Conservation (phyloP, 2,888 invertebrate genomes). For the Alsophila aescularia region DNA sequence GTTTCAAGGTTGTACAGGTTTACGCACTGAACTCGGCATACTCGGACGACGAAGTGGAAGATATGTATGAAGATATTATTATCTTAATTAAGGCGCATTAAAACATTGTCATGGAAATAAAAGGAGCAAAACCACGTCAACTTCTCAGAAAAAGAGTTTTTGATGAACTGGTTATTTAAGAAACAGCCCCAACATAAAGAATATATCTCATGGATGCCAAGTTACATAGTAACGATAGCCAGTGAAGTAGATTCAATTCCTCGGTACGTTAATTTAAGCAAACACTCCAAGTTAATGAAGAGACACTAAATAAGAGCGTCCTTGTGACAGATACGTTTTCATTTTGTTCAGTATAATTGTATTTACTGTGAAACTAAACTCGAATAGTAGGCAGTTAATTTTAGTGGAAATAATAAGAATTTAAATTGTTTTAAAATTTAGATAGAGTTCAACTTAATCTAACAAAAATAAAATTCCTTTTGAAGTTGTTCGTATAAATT, state of each 20-base stretch:
- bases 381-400: conserved; percentile 33
- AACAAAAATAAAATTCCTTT: not conserved
- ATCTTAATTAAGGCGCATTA: no score
- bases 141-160: no score
- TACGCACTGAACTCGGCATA: no score
- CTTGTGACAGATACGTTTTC: conserved; percentile 58
- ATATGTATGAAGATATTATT: no score
- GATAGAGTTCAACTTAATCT: conserved; percentile 4
- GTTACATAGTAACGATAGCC: conserved; percentile 48
- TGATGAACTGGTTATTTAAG: no score
- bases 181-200: no score
- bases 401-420: conserved; percentile 38
- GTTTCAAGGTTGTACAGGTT: no score
- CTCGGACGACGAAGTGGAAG: no score
- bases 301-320: conserved; percentile 66
- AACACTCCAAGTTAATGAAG: conserved; percentile 73
- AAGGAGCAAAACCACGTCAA: no score
- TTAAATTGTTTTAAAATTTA: conserved; percentile 19
- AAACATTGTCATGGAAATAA: no score
- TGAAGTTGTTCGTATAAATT: not conserved
- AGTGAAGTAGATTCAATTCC: conserved; percentile 50
- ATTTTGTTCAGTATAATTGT: conserved; percentile 63
- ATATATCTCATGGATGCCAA: conserved; percentile 16
- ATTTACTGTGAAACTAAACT: conserved; percentile 54
- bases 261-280: conserved; percentile 72